These are phyloP conservation scores for Archips xylosteana DNA, from an alignment of 2,888 invertebrate species.

Conservation along the genomic window DNA sequence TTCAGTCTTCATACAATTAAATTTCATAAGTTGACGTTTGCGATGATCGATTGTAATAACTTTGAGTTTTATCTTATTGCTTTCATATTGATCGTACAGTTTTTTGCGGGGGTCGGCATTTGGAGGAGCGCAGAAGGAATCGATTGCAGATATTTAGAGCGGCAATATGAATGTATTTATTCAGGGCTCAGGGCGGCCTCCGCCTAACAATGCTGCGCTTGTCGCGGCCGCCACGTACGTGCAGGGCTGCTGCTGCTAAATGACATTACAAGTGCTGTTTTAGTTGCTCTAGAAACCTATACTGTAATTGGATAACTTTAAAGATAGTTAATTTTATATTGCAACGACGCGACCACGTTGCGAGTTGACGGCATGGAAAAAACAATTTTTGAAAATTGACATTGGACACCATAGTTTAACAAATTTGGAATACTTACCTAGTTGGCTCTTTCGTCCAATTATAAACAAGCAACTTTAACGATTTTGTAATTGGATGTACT, in stretches of 20 bases:
- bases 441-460: neutral
- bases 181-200: constrained; percentile 81
- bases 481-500: constrained; percentile 19
- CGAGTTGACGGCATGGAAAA: no score
- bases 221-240: constrained; percentile 70
- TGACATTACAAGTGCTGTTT: neutral
- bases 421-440: no score
- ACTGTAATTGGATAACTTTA: no score
- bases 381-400: no score
- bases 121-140: constrained; percentile 59
- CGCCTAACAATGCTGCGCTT: constrained; percentile 84
- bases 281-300: no score
- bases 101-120: constrained; percentile 60
- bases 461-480: neutral
- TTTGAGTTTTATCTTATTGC: constrained; percentile 25
- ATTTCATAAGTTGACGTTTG: neutral
- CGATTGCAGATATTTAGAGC: constrained; percentile 81
- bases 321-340: no score
- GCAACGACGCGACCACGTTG: no score
- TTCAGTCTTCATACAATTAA: constrained; percentile 1
- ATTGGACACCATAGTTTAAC: no score
- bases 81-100: constrained; percentile 37
- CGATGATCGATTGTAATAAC: constrained; percentile 9
- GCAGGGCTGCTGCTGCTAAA: constrained; percentile 63
- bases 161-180: constrained; percentile 86